Evolutionary conservation across 2,113 vertebrate species (phyloP), one percentile per base, ranked within the genome.

Genomic region (Pygoscelis antarcticus): DNA sequence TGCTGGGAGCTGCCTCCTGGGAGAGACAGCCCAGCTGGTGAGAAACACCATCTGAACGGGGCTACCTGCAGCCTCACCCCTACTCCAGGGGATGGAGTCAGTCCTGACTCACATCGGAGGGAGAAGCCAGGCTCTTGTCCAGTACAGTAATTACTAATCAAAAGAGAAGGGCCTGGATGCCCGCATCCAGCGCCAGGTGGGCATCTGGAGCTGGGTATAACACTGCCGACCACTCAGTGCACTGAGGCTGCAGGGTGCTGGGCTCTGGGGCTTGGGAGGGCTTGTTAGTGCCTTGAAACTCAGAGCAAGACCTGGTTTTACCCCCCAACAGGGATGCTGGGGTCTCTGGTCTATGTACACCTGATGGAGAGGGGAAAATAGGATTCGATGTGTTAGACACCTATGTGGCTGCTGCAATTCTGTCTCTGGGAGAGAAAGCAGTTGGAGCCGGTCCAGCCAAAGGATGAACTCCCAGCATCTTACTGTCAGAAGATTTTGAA

Each of bases 111-210:
- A 57, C 9, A 5, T 7, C 0, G 0, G 7, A 65, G 55, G 36
- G 62, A 61, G 27, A 81, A 23, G 34, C 44, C 21, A 27, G 42
- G 68, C 61, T 80, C 52, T 79, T 34, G 76, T 44, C 66, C 70
- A 32, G 36, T 13, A 14, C 38, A 32, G 30, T 38, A 54, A 69
- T 64, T 62, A 8, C 29, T 32, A 25, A 44, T 32, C n/a, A 34
- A 42, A 72, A 49, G 36, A 74, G 58, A 71, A 52, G 21, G 64
- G 42, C 32, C 32, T 42, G 44, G 65, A 86, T 16, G 44, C 20
- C 26, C 0, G 1, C 16, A 16, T 13, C 47, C 47, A 78, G 82
- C 1, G 2, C 55, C 68, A 12, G 30, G 30, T 1, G 1, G 30
- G 81, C 46, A 2, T 30, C 64, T 60, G n/a, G 51, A 49, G n/a